Conservation (phyloP, 2,797 vertebrate species). For the Salmo trutta region DNA sequence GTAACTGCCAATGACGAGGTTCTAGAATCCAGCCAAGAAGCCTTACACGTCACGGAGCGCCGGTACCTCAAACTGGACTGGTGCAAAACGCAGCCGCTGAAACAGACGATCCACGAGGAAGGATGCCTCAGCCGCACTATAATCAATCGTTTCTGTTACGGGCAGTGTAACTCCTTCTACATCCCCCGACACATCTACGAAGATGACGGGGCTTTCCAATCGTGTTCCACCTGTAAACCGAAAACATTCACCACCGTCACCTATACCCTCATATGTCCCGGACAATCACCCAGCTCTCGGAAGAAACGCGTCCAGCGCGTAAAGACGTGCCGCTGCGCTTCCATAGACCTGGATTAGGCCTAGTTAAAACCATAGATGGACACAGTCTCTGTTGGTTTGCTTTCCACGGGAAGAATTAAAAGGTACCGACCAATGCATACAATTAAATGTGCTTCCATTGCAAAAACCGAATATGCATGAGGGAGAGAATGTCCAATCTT, state of each 20-base stretch:
- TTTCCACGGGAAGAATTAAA: not conserved
- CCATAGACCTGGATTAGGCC: slow-evolving; percentile 86
- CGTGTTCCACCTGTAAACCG: slow-evolving; percentile 94
- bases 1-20: slow-evolving; percentile 83
- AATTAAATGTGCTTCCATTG: not conserved
- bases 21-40: slow-evolving; percentile 94
- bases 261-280: slow-evolving; percentile 89
- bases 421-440: not conserved
- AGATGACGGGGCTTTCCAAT: slow-evolving; percentile 90
- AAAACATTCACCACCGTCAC: slow-evolving; percentile 92
- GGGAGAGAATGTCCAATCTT: not conserved
- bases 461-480: not conserved
- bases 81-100: slow-evolving; percentile 96
- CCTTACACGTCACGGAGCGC: slow-evolving; percentile 92
- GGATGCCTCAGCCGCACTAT: slow-evolving; percentile 91
- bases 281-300: slow-evolving; percentile 85
- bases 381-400: not conserved
- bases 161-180: slow-evolving; percentile 98
- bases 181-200: slow-evolving; percentile 89
- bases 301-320: slow-evolving; percentile 93
- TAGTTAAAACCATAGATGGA: not conserved
- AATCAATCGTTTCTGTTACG: slow-evolving; percentile 95
- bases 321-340: slow-evolving; percentile 93
- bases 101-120: slow-evolving; percentile 91
- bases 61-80: slow-evolving; percentile 93